Evolutionary conservation across 2,113 vertebrate genomes (phyloP).

Genomic region (Aegypius monachus): DNA sequence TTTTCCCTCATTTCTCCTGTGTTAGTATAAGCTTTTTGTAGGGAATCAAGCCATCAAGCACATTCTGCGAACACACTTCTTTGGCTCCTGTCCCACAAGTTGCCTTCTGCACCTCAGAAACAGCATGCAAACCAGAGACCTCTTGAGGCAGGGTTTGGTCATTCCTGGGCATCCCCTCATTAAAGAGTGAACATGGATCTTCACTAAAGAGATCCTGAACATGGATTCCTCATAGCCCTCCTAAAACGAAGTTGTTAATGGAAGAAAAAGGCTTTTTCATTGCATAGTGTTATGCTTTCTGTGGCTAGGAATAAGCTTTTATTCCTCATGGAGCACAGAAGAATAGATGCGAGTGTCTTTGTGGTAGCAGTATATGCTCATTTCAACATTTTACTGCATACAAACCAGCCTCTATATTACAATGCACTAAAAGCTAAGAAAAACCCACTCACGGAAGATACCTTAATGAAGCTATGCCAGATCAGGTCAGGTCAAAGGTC

Average conservation of each 20-base stretch:
- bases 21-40: not conserved
- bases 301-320: not conserved
- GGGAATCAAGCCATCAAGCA: not conserved
- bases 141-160: not conserved
- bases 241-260: not conserved
- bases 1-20: not conserved
- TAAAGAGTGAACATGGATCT: not conserved
- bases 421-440: not conserved
- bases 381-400: not conserved
- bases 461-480: not conserved
- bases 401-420: not conserved
- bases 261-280: not conserved
- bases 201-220: not conserved
- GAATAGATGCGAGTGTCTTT: not conserved
- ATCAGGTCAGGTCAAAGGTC: not conserved
- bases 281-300: not conserved
- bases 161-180: not conserved
- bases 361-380: not conserved
- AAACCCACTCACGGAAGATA: not conserved
- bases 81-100: not conserved
- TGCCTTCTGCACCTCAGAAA: not conserved
- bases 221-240: rapidly evolving
- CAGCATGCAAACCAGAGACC: not conserved
- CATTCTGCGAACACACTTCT: not conserved
- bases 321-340: not conserved